Base-by-base conservation (phyloP, 2,888 invertebrate species). In the Pristionchus exspectatus region DNA sequence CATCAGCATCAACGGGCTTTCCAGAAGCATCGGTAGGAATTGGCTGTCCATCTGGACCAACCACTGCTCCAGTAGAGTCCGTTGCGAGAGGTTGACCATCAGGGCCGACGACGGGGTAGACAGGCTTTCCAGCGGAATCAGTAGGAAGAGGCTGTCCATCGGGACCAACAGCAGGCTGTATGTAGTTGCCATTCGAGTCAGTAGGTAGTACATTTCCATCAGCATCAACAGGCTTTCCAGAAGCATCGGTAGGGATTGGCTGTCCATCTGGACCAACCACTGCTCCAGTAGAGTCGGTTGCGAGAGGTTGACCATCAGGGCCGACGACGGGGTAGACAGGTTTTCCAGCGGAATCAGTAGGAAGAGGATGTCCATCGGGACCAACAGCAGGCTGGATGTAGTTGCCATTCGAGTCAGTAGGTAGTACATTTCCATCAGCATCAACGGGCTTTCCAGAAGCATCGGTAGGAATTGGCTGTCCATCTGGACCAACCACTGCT, bases 91-190 rank as follows among this genome's bases (percentile, higher is more conserved):
- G 38, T 38, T 38, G 38, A 38, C 38, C 38, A 38, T 38, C 38
- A 38, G 38, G 38, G 38, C 38, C 38, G 38, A 38, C 38, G 38
- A 38, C 38, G 38, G 38, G 38, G 38, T 38, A 38, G 38, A 38
- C 38, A 38, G 38, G 38, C 84, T 38, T 38, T 38, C 38, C 38
- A 38, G 38, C 38, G 38, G 38, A 77, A 30, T 93, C 93, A 21
- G 93, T 93, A 30, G 93, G 93, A 63, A 93, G 90, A 12, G 91
- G 88, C 14, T 86, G 87, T 66, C 91, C 91, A 54, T 92, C 91
- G 56, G 90, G 90, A 9, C 84, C 88, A 21, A 92, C 50, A 30
- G 91, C 88, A 38, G 38, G 38, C 38, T 38, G 38, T 2, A 38
- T 3, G 38, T 38, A 38, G 38, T 38, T 38, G 5, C 38, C 38